These are phyloP conservation scores for Eupithecia vulgata DNA, from an alignment of 2,888 invertebrate species.

Conservation along the genomic window DNA sequence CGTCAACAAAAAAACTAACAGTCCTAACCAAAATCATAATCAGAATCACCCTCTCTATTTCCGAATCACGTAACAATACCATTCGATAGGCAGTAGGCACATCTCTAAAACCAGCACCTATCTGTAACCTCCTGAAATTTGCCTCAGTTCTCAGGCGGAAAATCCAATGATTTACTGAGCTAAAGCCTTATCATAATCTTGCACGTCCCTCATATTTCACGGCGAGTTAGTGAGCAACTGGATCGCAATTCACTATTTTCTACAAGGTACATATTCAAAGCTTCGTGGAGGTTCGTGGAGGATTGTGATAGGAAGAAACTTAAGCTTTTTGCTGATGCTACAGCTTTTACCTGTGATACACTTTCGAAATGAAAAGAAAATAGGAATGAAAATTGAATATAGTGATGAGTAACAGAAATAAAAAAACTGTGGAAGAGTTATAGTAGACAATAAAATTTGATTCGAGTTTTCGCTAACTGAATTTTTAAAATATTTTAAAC, in stretches of 20 bases:
- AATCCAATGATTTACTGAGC: constrained; percentile 80
- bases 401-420: too few species aligned
- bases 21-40: constrained; percentile 17
- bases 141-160: constrained; percentile 73
- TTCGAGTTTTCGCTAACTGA: too few species aligned
- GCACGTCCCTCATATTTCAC: constrained; percentile 81
- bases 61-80: constrained; percentile 57
- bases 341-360: background rate
- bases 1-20: background rate
- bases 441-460: too few species aligned
- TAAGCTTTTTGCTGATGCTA: background rate
- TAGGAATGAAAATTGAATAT: too few species aligned
- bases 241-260: constrained; percentile 64
- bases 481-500: background rate
- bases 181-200: constrained; percentile 81
- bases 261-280: constrained; percentile 58
- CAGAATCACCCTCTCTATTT: constrained; percentile 46
- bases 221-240: constrained; percentile 64
- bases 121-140: constrained; percentile 70
- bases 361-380: too few species aligned
- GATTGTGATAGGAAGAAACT: constrained; percentile 27
- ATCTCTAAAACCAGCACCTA: constrained; percentile 36
- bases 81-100: constrained; percentile 48
- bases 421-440: background rate
- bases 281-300: constrained; percentile 45